These are phyloP conservation scores for Thalassoma bifasciatum DNA, from an alignment of 2,113 vertebrate species.

Conservation along the genomic window DNA sequence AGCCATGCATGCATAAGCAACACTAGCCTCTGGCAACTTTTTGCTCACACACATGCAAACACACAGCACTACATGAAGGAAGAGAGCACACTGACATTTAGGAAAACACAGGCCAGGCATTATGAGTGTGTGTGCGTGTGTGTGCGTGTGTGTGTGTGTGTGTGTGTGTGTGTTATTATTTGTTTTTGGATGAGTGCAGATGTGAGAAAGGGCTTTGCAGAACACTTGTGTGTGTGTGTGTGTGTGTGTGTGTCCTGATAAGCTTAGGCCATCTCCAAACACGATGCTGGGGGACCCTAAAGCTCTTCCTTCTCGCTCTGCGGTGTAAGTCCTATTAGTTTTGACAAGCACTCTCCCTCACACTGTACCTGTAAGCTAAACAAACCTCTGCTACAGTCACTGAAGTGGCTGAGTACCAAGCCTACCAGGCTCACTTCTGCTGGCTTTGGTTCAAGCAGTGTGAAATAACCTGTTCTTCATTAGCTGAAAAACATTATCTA, in stretches of 20 bases:
- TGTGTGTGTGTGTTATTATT: constrained; percentile 30
- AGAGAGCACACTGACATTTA: constrained; percentile 55
- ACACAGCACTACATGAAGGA: constrained; percentile 22
- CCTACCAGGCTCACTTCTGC: constrained; percentile 36
- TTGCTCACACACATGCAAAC: constrained; percentile 43
- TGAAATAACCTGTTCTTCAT: constrained; percentile 28
- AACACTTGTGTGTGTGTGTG: constrained; percentile 3
- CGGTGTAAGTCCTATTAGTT: constrained; percentile 38
- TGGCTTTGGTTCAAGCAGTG: constrained; percentile 43
- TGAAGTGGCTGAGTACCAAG: constrained; percentile 50
- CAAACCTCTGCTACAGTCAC: constrained; percentile 48
- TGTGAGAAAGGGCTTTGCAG: constrained; percentile 4
- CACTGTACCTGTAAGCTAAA: constrained; percentile 48
- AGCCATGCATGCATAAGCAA: constrained; percentile 63
- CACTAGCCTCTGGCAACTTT: constrained; percentile 49
- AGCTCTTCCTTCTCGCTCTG: constrained; percentile 25
- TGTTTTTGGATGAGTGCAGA: constrained; percentile 25
- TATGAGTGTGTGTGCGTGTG: constrained; percentile 11
- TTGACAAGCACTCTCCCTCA: constrained; percentile 37
- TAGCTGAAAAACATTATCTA: constrained; percentile 13
- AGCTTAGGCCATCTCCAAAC: constrained; percentile 35
- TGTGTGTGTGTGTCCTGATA: constrained; percentile 36
- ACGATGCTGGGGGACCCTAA: constrained; percentile 14
- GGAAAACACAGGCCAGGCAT: constrained; percentile 11
- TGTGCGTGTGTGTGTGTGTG: constrained; percentile 10